Conservation (phyloP, 2,888 invertebrate genomes). For the Drosophila nr. fundita region DNA sequence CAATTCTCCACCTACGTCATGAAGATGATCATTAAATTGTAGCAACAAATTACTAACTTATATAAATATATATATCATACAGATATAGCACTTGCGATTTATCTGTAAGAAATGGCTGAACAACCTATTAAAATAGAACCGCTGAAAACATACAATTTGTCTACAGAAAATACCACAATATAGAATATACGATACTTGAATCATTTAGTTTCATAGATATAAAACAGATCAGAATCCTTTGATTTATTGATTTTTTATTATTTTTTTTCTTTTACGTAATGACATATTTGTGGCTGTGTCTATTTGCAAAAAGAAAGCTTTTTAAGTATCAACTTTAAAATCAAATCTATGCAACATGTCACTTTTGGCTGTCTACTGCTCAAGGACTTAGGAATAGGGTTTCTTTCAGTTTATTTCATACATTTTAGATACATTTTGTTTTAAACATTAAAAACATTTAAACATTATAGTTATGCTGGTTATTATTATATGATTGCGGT, state of each 20-base stretch:
- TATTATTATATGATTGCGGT: conserved; percentile 40
- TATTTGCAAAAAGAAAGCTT: conserved; percentile 15
- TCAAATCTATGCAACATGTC: not conserved
- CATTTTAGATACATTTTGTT: not conserved
- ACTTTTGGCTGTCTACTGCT: not conserved
- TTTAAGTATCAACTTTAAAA: not conserved
- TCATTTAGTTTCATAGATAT: too few relatives aligned
- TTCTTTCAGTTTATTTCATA: not conserved
- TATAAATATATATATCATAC: not conserved
- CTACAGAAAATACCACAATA: too few relatives aligned
- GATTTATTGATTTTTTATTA: too few relatives aligned
- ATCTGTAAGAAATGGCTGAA: too few relatives aligned
- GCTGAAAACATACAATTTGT: too few relatives aligned
- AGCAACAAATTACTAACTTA: not conserved
- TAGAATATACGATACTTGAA: too few relatives aligned
- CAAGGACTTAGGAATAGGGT: not conserved
- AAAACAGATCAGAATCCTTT: too few relatives aligned
- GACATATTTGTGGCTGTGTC: not conserved
- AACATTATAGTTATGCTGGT: conserved; percentile 60
- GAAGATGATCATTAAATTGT: not conserved
- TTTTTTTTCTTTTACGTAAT: too few relatives aligned
- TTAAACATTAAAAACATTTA: too few relatives aligned
- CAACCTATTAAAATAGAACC: too few relatives aligned
- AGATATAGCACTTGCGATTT: too few relatives aligned
- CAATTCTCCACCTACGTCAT: not conserved